Evolutionary conservation across 1,140 invertebrate genomes (phyloP).

Genomic region (Chironomus striatipennis): DNA sequence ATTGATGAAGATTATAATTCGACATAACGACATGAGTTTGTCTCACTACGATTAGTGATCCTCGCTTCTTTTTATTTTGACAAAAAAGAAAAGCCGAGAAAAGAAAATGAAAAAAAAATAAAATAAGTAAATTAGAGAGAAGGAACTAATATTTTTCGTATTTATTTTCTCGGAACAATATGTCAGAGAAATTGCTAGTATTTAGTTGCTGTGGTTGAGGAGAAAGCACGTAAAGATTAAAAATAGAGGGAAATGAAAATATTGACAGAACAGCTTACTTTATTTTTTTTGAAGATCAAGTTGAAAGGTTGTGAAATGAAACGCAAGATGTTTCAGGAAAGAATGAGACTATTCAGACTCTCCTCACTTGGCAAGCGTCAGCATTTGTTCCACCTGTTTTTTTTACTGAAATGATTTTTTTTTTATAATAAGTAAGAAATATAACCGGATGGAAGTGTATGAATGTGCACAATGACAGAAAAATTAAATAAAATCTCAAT

Average conservation of each 20-base stretch:
- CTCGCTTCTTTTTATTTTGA: no score
- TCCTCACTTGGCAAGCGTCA: slow-evolving; percentile 16
- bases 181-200: no score
- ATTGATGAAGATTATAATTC: no score
- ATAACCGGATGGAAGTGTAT: slow-evolving; percentile 1
- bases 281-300: slow-evolving; percentile 3
- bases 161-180: neutral
- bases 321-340: neutral
- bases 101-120: no score
- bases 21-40: no score
- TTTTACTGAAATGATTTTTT: neutral
- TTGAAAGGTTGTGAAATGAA: slow-evolving; percentile 1
- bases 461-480: neutral
- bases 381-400: slow-evolving; percentile 18
- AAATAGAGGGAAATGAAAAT: neutral
- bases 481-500: neutral
- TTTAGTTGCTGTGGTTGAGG: no score
- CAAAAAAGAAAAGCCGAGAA: no score
- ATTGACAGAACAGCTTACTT: neutral
- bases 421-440: slow-evolving; percentile 18
- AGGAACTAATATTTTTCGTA: neutral
- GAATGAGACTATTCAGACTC: neutral
- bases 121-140: neutral
- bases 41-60: no score
- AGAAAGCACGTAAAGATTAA: neutral